These are phyloP conservation scores for Pseudococcus viburni DNA, from an alignment of 2,888 invertebrate genomes.

Conservation along the genomic window DNA sequence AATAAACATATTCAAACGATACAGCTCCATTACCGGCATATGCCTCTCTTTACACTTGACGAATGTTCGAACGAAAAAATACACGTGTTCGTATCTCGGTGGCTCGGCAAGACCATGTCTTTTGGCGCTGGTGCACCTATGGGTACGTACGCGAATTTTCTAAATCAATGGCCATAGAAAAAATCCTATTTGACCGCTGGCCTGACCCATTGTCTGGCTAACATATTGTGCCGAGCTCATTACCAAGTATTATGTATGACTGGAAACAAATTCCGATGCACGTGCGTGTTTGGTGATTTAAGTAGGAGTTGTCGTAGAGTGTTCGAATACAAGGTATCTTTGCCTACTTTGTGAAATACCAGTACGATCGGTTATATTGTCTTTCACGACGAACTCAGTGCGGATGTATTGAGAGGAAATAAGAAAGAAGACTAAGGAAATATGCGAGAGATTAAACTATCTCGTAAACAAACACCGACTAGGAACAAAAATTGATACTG, in stretches of 20 bases:
- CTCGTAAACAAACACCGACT: constrained; percentile 4
- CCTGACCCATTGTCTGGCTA: constrained; percentile 39
- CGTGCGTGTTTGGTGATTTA: constrained; percentile 54
- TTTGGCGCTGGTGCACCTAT: no score
- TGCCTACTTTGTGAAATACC: not conserved
- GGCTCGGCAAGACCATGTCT: not conserved
- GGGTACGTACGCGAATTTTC: not conserved
- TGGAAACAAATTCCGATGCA: constrained; percentile 54
- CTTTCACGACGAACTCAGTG: not conserved
- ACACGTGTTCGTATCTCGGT: not conserved
- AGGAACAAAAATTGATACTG: not conserved
- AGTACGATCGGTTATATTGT: not conserved
- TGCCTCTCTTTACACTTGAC: not conserved
- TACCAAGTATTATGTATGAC: constrained; percentile 45
- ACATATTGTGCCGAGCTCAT: constrained; percentile 36
- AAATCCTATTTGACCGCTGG: constrained; percentile 19
- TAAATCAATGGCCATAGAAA: not conserved
- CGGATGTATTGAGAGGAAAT: not conserved
- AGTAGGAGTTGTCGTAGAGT: not conserved
- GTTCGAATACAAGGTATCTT: not conserved
- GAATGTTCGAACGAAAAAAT: not conserved
- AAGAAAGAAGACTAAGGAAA: not conserved
- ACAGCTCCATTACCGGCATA: not conserved
- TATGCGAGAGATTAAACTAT: not conserved
- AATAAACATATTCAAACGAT: not conserved